Conservation (phyloP, 2,888 invertebrate species). For the Carterocephalus palaemon region DNA sequence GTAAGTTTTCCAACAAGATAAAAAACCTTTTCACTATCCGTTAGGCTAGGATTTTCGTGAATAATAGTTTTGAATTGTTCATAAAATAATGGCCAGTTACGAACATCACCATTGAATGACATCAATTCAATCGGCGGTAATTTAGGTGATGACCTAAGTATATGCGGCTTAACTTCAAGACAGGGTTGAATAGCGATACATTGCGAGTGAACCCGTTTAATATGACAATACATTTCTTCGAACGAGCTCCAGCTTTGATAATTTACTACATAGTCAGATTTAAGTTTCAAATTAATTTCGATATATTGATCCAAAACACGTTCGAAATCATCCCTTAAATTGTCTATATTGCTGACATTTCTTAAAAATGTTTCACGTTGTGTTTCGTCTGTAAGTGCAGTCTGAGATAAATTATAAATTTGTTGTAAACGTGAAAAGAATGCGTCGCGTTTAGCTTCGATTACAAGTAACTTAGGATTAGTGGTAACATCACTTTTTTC, state of each 20-base stretch:
- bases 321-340: too few species aligned
- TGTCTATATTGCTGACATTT: too few species aligned
- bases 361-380: too few species aligned
- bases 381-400: too few species aligned
- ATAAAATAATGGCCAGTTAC: conserved; percentile 13
- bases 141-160: not conserved
- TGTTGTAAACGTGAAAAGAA: conserved; percentile 8
- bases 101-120: conserved; percentile 16
- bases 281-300: too few species aligned
- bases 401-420: conserved; percentile 8
- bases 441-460: conserved; percentile 3
- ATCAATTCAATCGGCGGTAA: conserved; percentile 7
- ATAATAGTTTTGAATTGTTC: conserved; percentile 9
- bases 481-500: too few species aligned
- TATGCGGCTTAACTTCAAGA: not conserved
- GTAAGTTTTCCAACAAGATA: conserved; percentile 14
- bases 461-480: too few species aligned
- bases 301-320: too few species aligned
- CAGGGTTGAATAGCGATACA: not conserved
- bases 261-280: too few species aligned
- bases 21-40: conserved; percentile 7
- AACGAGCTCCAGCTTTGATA: conserved; percentile 2
- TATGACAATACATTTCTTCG: conserved; percentile 12
- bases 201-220: conserved; percentile 5
- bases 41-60: conserved; percentile 7